These are phyloP conservation scores for Campylomormyrus numenius DNA, from an alignment of 2,113 vertebrate species.

Conservation along the genomic window DNA sequence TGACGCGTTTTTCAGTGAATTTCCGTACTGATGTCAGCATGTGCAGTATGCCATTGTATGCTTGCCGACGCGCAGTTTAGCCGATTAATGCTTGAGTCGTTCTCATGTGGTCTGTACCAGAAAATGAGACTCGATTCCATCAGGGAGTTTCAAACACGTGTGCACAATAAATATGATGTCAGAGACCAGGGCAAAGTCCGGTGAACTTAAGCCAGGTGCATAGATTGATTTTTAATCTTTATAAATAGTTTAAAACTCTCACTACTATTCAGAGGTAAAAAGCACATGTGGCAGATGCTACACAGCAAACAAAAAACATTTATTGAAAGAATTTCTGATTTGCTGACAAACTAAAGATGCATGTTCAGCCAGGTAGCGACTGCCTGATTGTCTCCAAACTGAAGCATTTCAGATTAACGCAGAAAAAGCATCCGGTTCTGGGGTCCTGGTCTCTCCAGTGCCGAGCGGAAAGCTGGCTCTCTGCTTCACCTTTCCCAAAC, in stretches of 20 bases:
- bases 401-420: neutral
- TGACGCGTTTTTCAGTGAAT: neutral
- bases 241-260: neutral
- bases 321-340: neutral
- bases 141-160: neutral
- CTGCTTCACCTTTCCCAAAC: neutral
- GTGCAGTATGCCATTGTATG: neutral
- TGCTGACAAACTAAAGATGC: neutral
- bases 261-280: neutral
- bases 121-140: neutral
- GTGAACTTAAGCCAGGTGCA: neutral
- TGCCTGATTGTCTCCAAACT: neutral
- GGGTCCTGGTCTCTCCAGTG: neutral
- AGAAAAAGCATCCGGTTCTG: neutral
- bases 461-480: neutral
- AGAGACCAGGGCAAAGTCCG: neutral
- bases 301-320: neutral
- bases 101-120: neutral
- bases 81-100: neutral
- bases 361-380: neutral
- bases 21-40: neutral
- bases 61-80: neutral
- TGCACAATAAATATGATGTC: neutral
- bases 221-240: neutral
- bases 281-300: neutral